Conservation (phyloP, 2,113 vertebrate genomes). For the Rousettus leschenaultii region DNA sequence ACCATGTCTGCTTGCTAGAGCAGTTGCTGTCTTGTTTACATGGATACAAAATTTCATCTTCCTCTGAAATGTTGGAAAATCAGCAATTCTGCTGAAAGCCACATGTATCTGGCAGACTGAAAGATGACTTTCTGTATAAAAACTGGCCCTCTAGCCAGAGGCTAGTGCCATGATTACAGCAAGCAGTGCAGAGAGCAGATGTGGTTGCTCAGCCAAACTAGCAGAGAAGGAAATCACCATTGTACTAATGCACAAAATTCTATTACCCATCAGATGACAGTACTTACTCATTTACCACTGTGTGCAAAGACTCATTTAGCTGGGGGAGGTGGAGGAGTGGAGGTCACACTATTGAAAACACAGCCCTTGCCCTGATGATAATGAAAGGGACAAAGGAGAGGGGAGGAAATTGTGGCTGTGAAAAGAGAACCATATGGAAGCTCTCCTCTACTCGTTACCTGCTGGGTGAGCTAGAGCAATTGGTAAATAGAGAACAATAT, state of each 20-base stretch:
- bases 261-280: not conserved
- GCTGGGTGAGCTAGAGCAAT: not conserved
- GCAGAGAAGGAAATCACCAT: not conserved
- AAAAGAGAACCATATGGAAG: not conserved
- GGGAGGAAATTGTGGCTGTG: not conserved
- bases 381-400: not conserved
- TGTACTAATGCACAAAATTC: not conserved
- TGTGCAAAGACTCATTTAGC: not conserved
- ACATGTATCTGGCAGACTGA: not conserved
- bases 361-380: not conserved
- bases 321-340: not conserved
- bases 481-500: not conserved
- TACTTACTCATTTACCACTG: not conserved
- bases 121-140: not conserved
- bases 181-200: not conserved
- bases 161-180: not conserved
- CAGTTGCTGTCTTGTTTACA: constrained; percentile 34
- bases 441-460: not conserved
- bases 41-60: constrained; percentile 16
- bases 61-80: constrained; percentile 49
- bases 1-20: constrained; percentile 33
- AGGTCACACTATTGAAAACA: not conserved
- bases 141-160: not conserved
- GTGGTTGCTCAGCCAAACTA: not conserved
- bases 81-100: constrained; percentile 17